phyloP scores from a whole-genome alignment of 2,888 invertebrate genomes.

The Biston stratarius region DNA sequence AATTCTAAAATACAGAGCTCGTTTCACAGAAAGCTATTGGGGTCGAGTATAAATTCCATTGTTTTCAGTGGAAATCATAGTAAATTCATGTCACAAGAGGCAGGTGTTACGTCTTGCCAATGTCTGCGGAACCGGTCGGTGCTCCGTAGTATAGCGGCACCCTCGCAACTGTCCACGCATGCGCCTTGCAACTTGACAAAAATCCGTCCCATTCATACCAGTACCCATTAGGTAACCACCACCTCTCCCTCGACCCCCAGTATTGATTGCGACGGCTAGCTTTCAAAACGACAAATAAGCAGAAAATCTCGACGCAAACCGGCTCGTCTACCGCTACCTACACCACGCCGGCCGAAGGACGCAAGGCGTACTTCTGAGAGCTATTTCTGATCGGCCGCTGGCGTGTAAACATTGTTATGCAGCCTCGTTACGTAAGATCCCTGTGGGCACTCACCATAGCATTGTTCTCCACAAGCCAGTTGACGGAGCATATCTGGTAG shows the following conservation, averaged over 20 bases:
- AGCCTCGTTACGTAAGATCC: conserved; percentile 73
- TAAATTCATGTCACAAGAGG: not conserved
- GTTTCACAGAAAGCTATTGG: conserved; percentile 7
- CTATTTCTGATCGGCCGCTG: conserved; percentile 61
- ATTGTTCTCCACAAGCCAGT: conserved; percentile 96
- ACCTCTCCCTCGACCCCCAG: conserved; percentile 44
- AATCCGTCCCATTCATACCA: conserved; percentile 63
- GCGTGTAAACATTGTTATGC: conserved; percentile 59
- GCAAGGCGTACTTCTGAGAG: conserved; percentile 60
- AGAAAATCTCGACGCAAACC: conserved; percentile 40
- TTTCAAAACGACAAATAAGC: conserved; percentile 35
- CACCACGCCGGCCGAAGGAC: conserved; percentile 41
- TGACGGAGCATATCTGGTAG: conserved; percentile 95
- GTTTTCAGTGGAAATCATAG: conserved; percentile 10
- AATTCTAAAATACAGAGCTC: conserved; percentile 9
- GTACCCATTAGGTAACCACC: conserved; percentile 56
- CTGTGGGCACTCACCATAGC: conserved; percentile 91
- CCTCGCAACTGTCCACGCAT: conserved; percentile 53
- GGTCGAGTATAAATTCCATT: not conserved
- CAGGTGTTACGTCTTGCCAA: conserved; percentile 25
- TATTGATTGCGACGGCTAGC: conserved; percentile 43
- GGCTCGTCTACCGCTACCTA: conserved; percentile 45
- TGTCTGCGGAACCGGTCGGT: conserved; percentile 15
- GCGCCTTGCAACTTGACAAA: conserved; percentile 55
- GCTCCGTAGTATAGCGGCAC: not conserved